Conservation (phyloP, 2,797 vertebrate genomes). For the Pangasius mekongensis region DNA sequence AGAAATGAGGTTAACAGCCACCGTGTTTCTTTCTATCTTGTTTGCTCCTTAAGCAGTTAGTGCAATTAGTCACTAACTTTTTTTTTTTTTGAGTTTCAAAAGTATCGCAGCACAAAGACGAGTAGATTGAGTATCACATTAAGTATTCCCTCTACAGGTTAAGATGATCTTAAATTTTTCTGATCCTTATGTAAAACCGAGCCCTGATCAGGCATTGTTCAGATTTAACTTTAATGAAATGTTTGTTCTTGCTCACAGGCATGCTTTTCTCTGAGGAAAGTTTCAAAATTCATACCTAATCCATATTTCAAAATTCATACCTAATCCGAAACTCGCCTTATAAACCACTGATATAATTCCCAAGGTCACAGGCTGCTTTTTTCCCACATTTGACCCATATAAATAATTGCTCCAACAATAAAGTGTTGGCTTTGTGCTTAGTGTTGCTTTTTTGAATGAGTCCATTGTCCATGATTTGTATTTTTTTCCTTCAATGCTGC, state of each 20-base stretch:
- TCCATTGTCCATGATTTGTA: conserved; percentile 56
- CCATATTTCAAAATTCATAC: neutral
- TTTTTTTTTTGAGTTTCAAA: neutral
- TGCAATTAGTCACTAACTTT: neutral
- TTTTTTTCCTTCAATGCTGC: conserved; percentile 74
- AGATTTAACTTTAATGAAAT: neutral
- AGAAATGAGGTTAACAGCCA: conserved; percentile 87
- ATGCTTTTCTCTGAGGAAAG: neutral
- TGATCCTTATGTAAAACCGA: neutral
- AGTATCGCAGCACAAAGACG: neutral
- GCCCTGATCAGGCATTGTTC: neutral
- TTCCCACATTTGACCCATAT: neutral
- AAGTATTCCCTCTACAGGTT: neutral
- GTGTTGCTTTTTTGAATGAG: conserved; percentile 44
- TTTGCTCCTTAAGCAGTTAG: neutral
- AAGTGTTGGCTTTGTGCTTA: neutral
- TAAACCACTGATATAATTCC: conserved; percentile 3
- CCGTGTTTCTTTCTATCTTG: neutral
- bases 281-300: neutral
- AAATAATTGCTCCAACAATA: neutral
- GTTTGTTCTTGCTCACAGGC: neutral
- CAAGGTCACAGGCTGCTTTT: neutral
- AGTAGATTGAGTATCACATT: neutral
- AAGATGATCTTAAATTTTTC: neutral
- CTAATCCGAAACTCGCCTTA: neutral